phyloP scores from a whole-genome alignment of 2,888 invertebrate species.

The Dilophus febrilis region DNA sequence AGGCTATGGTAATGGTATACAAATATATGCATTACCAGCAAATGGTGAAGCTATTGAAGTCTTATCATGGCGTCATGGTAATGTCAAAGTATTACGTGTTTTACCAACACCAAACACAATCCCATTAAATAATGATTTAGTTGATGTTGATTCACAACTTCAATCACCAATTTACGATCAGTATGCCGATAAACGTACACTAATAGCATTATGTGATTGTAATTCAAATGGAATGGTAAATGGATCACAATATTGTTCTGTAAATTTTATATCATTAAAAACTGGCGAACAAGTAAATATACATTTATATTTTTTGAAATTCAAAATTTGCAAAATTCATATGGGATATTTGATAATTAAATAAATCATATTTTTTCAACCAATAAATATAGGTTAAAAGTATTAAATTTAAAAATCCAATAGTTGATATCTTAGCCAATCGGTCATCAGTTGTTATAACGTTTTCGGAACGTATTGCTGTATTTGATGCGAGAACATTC shows the following conservation, averaged over 20 bases:
- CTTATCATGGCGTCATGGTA: constrained; percentile 83
- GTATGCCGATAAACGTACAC: constrained; percentile 64
- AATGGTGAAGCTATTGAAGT: constrained; percentile 91
- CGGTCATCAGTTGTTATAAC: constrained; percentile 73
- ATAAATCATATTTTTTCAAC: constrained; percentile 9
- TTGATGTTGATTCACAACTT: constrained; percentile 27
- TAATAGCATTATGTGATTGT: constrained; percentile 81
- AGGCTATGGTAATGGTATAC: constrained; percentile 69
- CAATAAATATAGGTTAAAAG: constrained; percentile 48
- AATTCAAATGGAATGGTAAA: constrained; percentile 37
- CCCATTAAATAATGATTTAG: constrained; percentile 15
- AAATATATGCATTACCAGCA: constrained; percentile 75
- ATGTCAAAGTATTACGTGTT: constrained; percentile 64
- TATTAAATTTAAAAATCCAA: constrained; percentile 81
- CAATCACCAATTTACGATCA: constrained; percentile 39
- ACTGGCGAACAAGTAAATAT: constrained; percentile 22
- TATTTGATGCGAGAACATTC: constrained; percentile 76
- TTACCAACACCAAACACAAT: constrained; percentile 58
- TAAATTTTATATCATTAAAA: constrained; percentile 66
- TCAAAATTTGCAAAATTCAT: constrained; percentile 33
- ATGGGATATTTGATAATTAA: constrained; percentile 2
- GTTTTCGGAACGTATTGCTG: constrained; percentile 77
- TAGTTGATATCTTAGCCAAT: constrained; percentile 78
- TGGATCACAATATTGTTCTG: constrained; percentile 58
- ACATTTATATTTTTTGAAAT: constrained; percentile 7